Evolutionary conservation across 2,888 invertebrate genomes (phyloP).

Genomic region (Acheta domesticus): DNA sequence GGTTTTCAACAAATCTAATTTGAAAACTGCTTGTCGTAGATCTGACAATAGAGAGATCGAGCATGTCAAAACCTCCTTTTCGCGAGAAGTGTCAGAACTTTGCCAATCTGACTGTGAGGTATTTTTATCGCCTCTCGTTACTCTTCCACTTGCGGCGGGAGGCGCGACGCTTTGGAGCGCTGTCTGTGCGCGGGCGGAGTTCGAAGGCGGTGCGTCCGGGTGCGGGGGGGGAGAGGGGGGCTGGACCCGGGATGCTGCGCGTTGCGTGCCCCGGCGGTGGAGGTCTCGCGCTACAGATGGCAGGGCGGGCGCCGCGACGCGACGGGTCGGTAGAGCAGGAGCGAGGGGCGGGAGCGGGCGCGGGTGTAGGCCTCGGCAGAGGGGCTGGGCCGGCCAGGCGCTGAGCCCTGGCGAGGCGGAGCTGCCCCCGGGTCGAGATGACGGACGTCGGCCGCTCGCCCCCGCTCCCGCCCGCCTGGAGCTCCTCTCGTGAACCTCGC

Average conservation of each 20-base stretch:
- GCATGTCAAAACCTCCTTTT: too few species aligned
- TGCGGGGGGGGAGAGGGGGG: not conserved
- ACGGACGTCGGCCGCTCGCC: not conserved
- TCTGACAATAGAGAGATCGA: too few species aligned
- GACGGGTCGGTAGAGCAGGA: not conserved
- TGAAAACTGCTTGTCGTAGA: too few species aligned
- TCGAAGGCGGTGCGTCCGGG: not conserved
- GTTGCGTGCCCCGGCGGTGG: slow-evolving; percentile 3
- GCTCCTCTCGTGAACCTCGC: not conserved
- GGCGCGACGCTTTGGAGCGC: too few species aligned
- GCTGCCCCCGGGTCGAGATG: not conserved
- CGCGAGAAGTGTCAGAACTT: too few species aligned
- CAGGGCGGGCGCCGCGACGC: not conserved
- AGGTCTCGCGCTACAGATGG: slow-evolving; percentile 30
- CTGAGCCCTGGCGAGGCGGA: not conserved
- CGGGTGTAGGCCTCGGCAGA: not conserved
- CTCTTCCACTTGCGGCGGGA: too few species aligned
- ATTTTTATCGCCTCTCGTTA: too few species aligned
- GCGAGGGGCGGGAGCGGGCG: not conserved
- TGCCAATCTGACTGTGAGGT: too few species aligned
- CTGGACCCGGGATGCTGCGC: not conserved
- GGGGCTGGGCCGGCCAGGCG: not conserved
- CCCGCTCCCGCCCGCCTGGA: not conserved
- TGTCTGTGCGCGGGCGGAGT: not conserved
- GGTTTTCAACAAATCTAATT: too few species aligned